Conservation (phyloP, 2,797 vertebrate species). For the Schizopygopsis pylzovi region DNA sequence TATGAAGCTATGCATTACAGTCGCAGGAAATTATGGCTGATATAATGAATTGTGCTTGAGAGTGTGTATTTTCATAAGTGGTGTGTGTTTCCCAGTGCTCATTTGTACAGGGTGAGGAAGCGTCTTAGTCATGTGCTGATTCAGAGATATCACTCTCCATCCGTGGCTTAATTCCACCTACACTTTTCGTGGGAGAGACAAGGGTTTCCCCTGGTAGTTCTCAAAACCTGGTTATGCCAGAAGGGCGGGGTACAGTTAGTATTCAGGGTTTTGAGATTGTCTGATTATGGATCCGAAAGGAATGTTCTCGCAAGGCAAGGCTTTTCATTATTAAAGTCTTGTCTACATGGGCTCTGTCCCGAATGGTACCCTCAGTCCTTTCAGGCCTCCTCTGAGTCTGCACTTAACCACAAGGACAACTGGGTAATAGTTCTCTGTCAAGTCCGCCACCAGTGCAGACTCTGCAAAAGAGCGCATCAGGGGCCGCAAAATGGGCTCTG, state of each 20-base stretch:
- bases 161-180: neutral
- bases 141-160: constrained; percentile 10
- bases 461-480: neutral
- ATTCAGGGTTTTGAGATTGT: neutral
- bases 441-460: neutral
- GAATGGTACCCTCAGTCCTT: neutral
- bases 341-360: neutral
- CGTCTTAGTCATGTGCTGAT: constrained; percentile 33
- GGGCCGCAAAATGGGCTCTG: neutral
- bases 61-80: constrained; percentile 3
- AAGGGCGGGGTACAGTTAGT: neutral
- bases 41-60: constrained; percentile 16
- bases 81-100: constrained; percentile 28
- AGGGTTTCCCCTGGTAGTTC: neutral
- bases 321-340: neutral
- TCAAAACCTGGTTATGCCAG: neutral
- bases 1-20: constrained; percentile 18
- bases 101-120: constrained; percentile 25
- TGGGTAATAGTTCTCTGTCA: neutral
- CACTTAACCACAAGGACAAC: no score
- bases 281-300: neutral
- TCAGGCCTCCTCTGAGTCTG: neutral
- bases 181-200: neutral
- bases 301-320: neutral
- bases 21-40: neutral